Evolutionary conservation across 2,797 vertebrate genomes (phyloP).

Genomic region (Hipposideros larvatus): DNA sequence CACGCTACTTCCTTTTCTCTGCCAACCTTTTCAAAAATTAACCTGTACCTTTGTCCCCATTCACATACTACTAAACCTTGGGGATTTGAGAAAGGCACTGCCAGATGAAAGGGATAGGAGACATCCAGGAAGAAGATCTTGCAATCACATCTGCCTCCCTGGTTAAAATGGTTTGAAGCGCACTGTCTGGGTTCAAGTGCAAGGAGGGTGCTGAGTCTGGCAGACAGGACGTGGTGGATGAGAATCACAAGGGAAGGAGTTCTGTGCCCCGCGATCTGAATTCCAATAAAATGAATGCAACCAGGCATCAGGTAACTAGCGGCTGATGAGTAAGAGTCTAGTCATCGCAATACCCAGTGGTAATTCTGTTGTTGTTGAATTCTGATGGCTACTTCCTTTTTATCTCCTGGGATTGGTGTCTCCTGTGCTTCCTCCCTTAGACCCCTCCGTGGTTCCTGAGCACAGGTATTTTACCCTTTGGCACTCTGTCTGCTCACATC

Average conservation of each 20-base stretch:
- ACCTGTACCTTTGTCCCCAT: neutral
- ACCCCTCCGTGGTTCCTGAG: neutral
- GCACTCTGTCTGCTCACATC: neutral
- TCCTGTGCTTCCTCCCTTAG: neutral
- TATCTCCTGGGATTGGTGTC: neutral
- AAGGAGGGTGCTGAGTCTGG: neutral
- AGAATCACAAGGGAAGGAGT: neutral
- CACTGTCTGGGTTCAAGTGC: neutral
- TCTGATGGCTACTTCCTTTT: neutral
- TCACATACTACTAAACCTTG: neutral
- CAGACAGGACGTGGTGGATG: neutral
- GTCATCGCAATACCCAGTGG: neutral
- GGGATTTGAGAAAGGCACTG: neutral
- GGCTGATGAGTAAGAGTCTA: neutral
- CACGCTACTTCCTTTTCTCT: neutral
- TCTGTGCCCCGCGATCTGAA: neutral
- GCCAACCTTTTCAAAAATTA: constrained; percentile 18
- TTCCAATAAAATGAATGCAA: neutral
- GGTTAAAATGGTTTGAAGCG: neutral
- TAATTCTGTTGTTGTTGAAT: neutral
- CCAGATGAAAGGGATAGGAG: neutral
- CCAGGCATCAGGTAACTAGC: neutral
- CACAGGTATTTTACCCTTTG: neutral
- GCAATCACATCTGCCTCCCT: neutral
- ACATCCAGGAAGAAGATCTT: neutral